Evolutionary conservation across 2,888 invertebrate species (phyloP).

Genomic region (Lasioglossum pauxillum): DNA sequence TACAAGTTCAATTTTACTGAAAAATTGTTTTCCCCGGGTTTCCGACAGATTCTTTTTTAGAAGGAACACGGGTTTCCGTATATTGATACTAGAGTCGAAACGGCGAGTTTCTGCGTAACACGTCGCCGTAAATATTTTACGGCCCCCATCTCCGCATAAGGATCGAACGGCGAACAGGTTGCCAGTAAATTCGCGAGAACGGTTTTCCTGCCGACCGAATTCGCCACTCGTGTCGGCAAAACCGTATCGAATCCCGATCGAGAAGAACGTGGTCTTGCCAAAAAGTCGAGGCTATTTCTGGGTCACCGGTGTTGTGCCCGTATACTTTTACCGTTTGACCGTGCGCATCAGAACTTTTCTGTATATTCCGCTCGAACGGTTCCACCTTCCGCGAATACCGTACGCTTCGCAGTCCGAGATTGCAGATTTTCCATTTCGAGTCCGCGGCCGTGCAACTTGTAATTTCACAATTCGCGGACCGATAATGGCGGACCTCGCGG

Average conservation of each 20-base stretch:
- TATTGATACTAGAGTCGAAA: neutral
- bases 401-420: slow-evolving; percentile 15
- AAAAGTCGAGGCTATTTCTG: slow-evolving; percentile 46
- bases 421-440: slow-evolving; percentile 13
- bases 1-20: neutral
- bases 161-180: neutral
- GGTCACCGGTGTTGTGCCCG: slow-evolving; percentile 7
- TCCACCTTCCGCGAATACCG: neutral
- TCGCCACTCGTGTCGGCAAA: neutral
- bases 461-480: slow-evolving; percentile 9
- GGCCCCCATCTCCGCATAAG: neutral
- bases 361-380: neutral
- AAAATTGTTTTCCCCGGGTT: neutral
- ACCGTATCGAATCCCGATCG: slow-evolving; percentile 5
- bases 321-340: slow-evolving; percentile 37
- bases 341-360: slow-evolving; percentile 18
- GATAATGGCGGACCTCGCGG: slow-evolving; percentile 1
- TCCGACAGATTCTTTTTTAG: neutral
- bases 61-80: neutral
- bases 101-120: neutral
- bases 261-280: slow-evolving; percentile 24
- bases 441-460: neutral
- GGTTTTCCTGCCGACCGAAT: neutral
- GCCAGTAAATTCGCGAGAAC: neutral
- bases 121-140: neutral